These are phyloP conservation scores for Phoeniculus purpureus DNA, from an alignment of 2,797 vertebrate species.

Conservation along the genomic window DNA sequence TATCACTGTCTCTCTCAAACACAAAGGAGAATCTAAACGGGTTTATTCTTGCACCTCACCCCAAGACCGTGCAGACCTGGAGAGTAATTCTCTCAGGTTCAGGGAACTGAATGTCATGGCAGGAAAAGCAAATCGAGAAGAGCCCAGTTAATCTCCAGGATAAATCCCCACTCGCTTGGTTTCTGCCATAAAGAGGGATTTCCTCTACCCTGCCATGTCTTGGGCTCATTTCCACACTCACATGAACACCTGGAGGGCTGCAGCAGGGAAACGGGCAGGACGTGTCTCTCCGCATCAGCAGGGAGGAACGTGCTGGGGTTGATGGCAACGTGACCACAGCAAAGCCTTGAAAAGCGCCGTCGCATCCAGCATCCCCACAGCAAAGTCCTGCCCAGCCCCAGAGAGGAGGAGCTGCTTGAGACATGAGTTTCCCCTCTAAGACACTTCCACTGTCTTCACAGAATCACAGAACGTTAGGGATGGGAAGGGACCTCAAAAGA, in stretches of 20 bases:
- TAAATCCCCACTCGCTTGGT: not conserved
- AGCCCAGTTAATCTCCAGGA: not conserved
- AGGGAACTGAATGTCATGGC: not conserved
- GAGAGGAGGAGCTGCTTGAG: rapidly evolving
- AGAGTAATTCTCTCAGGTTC: not conserved
- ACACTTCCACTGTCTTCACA: not conserved
- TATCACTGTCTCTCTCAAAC: not conserved
- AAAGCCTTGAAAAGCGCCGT: not conserved
- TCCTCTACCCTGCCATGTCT: not conserved
- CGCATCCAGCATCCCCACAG: rapidly evolving
- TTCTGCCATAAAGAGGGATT: not conserved
- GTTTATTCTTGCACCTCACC: not conserved
- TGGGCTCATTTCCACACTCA: not conserved
- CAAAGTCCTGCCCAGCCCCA: not conserved
- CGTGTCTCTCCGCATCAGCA: not conserved
- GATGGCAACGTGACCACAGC: not conserved
- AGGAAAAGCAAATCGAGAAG: not conserved
- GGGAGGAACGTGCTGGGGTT: not conserved
- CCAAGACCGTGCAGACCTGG: not conserved
- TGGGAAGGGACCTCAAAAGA: too few relatives aligned
- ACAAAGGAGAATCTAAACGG: not conserved
- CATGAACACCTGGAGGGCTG: not conserved
- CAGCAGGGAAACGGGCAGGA: not conserved
- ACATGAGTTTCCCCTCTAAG: not conserved
- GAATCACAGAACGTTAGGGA: too few relatives aligned